phyloP scores from a whole-genome alignment of 2,797 vertebrate genomes.

The Scolopax bukidnonensis region DNA sequence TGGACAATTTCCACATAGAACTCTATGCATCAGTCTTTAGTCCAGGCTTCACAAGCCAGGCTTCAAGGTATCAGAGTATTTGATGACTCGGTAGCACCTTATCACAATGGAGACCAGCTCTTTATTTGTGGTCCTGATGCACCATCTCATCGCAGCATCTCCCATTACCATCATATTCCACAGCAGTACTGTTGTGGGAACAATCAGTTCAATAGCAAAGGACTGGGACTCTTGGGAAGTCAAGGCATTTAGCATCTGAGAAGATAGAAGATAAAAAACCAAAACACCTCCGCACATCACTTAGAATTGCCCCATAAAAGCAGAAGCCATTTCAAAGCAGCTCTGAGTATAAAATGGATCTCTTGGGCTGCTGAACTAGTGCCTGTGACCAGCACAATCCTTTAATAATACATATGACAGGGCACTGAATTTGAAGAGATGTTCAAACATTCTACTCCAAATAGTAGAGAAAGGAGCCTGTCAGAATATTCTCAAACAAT shows the following conservation, averaged over 20 bases:
- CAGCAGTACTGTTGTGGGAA: background rate
- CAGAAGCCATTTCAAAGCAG: background rate
- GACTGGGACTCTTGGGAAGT: background rate
- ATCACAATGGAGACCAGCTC: background rate
- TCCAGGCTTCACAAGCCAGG: background rate
- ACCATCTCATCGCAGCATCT: background rate
- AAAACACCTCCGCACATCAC: background rate
- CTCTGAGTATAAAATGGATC: background rate
- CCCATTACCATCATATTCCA: background rate
- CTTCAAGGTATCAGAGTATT: background rate
- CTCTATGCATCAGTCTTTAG: background rate
- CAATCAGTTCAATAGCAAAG: background rate
- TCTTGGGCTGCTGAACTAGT: background rate
- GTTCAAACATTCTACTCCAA: background rate
- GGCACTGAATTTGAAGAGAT: background rate
- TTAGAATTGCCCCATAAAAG: background rate
- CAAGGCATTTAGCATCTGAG: background rate
- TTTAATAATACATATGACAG: background rate
- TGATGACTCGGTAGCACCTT: background rate
- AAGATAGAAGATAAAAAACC: background rate
- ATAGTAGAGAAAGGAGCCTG: background rate
- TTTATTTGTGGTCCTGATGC: fast-evolving
- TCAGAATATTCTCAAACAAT: background rate
- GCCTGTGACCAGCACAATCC: background rate
- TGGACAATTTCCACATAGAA: background rate